phyloP scores from a whole-genome alignment of 2,797 vertebrate genomes.

The Hydrocynus forskahlii region DNA sequence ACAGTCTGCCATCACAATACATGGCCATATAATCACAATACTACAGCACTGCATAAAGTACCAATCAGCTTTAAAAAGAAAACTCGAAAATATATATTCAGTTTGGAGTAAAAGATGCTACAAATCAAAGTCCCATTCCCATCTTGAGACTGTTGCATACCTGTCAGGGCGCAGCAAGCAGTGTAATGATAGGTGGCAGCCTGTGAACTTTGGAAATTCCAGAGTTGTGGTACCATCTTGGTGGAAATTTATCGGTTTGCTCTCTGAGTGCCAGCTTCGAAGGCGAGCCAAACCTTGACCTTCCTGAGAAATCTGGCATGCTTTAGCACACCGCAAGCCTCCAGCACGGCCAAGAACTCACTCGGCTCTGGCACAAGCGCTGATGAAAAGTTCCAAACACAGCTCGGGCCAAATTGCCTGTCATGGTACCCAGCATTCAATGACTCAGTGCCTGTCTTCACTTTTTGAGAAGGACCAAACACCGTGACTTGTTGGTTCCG shows the following conservation, averaged over 20 bases:
- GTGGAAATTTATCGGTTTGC: constrained; percentile 53
- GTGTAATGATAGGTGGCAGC: constrained; percentile 28
- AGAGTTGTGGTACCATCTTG: constrained; percentile 13
- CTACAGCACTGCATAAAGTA: neutral
- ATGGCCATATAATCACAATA: too few relatives aligned
- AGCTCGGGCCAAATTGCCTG: constrained; percentile 31
- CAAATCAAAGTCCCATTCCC: constrained; percentile 14
- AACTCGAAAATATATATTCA: neutral
- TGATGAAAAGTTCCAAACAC: constrained; percentile 34
- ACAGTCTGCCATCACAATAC: too few relatives aligned
- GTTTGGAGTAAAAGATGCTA: neutral
- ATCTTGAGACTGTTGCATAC: constrained; percentile 17
- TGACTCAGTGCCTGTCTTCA: constrained; percentile 7
- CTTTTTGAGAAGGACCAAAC: neutral
- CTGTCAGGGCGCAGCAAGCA: constrained; percentile 11
- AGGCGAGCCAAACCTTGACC: constrained; percentile 57
- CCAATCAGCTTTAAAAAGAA: neutral
- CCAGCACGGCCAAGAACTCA: constrained; percentile 46
- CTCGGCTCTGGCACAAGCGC: constrained; percentile 36
- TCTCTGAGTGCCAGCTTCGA: constrained; percentile 50
- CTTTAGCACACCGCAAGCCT: constrained; percentile 55
- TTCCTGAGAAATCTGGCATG: constrained; percentile 51
- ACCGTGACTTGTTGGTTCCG: neutral
- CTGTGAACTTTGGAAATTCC: constrained; percentile 29
- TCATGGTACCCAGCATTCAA: constrained; percentile 24